Evolutionary conservation across 2,797 vertebrate species (phyloP).

Genomic region (Oceanodroma leucorhoa): DNA sequence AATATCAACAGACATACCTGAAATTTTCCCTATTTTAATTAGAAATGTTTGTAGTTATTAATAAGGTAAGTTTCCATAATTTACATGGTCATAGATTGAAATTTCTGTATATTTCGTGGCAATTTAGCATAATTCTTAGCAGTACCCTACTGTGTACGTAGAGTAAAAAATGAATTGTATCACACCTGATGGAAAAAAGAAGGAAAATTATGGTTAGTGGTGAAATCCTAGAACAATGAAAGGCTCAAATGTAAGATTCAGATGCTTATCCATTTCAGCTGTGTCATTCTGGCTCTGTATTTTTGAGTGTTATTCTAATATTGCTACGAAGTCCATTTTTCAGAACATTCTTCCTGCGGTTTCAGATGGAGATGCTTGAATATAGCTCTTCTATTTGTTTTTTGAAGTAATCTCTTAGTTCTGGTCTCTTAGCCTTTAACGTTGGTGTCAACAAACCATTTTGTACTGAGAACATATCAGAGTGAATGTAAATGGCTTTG

Average conservation of each 20-base stretch:
- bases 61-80: conserved; percentile 59
- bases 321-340: conserved; percentile 70
- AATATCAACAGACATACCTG: conserved; percentile 49
- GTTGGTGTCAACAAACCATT: conserved; percentile 96
- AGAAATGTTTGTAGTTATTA: conserved; percentile 48
- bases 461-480: conserved; percentile 92
- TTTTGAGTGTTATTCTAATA: conserved; percentile 69
- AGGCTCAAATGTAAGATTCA: conserved; percentile 66
- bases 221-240: conserved; percentile 57
- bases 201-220: conserved; percentile 60
- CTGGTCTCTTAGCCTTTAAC: conserved; percentile 92
- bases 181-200: conserved; percentile 63
- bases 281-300: conserved; percentile 52
- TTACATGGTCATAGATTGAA: conserved; percentile 51
- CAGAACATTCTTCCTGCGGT: conserved; percentile 29
- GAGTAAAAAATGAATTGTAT: conserved; percentile 64
- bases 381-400: conserved; percentile 92
- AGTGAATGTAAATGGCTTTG: conserved; percentile 93
- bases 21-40: conserved; percentile 60
- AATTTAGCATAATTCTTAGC: conserved; percentile 61
- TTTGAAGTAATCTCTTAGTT: conserved; percentile 95
- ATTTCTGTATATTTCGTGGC: conserved; percentile 56
- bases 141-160: conserved; percentile 55
- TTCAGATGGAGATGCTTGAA: conserved; percentile 89
- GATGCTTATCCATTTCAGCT: conserved; percentile 59